phyloP scores from a whole-genome alignment of 92 coral and sea anemone genomes.

The Paramuricea clavata region DNA sequence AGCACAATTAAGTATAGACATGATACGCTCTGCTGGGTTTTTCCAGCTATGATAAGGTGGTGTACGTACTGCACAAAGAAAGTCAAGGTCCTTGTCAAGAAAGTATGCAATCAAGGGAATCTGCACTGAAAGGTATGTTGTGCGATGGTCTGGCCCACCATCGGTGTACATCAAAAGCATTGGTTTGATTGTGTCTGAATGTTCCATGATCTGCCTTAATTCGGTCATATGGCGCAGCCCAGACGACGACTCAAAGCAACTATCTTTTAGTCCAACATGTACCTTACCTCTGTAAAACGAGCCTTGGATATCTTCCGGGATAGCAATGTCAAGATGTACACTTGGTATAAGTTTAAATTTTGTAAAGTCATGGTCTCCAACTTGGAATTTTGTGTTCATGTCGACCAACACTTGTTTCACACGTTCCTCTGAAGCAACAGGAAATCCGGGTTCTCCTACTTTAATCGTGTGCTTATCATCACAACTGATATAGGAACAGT shows the following conservation, averaged over 20 bases:
- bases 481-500: neutral
- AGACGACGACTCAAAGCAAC: constrained; percentile 46
- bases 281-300: constrained; percentile 46
- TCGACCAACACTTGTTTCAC: constrained; percentile 28
- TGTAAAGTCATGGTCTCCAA: constrained; percentile 51
- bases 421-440: constrained; percentile 28
- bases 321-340: constrained; percentile 1
- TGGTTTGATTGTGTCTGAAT: neutral
- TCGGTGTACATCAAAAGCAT: too few relatives aligned
- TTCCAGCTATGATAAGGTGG: constrained; percentile 44
- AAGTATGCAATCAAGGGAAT: too few relatives aligned
- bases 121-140: too few relatives aligned
- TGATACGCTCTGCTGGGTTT: constrained; percentile 22
- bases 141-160: too few relatives aligned
- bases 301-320: too few relatives aligned
- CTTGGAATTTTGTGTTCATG: neutral
- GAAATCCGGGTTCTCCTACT: constrained; percentile 19
- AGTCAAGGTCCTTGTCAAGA: too few relatives aligned
- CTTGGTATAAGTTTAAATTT: constrained; percentile 56
- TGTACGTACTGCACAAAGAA: constrained; percentile 35
- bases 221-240: constrained; percentile 46
- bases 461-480: constrained; percentile 37
- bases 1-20: constrained; percentile 23
- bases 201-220: constrained; percentile 16
- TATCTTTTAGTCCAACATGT: constrained; percentile 41